A percentile compares a stretch with the other conserved stretches of the same genome.
These are phyloP conservation scores for Macropodus opercularis DNA, from an alignment of 2,797 vertebrate species.

Conservation along the genomic window DNA sequence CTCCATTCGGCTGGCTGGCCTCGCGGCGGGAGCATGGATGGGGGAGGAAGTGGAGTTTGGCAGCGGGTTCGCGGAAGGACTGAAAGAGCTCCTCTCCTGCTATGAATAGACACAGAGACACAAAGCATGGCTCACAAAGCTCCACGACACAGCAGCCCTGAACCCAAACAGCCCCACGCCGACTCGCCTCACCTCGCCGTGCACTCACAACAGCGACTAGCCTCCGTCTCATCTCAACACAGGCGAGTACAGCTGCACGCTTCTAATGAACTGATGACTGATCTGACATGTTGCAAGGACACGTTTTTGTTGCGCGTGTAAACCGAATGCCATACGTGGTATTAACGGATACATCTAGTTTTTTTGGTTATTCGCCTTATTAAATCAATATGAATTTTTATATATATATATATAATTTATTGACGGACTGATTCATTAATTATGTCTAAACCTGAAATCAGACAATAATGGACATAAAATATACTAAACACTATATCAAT, in stretches of 20 bases:
- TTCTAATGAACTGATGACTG: constrained; percentile 13
- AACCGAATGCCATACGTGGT: constrained; percentile 24
- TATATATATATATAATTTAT: no score
- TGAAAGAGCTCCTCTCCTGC: constrained; percentile 97
- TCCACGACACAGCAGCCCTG: constrained; percentile 62
- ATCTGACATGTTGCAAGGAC: constrained; percentile 1
- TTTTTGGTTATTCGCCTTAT: no score
- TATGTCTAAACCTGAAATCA: background rate
- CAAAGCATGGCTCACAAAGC: constrained; percentile 81
- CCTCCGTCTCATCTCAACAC: constrained; percentile 10
- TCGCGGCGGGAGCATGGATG: constrained; percentile 91
- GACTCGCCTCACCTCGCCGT: constrained; percentile 45
- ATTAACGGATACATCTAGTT: no score
- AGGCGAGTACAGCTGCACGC: background rate
- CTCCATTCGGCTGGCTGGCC: constrained; percentile 90
- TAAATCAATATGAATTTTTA: no score
- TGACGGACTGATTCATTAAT: no score
- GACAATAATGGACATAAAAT: background rate
- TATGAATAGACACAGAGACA: constrained; percentile 86
- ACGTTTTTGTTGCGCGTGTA: constrained; percentile 7
- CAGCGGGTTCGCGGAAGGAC: constrained; percentile 93
- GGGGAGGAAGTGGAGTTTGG: constrained; percentile 91
- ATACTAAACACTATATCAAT: no score
- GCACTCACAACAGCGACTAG: constrained; percentile 40
- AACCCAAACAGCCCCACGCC: constrained; percentile 68